Evolutionary conservation across 92 coral and sea anemone genomes (phyloP).

Genomic region (Zoanthus gigantus): DNA sequence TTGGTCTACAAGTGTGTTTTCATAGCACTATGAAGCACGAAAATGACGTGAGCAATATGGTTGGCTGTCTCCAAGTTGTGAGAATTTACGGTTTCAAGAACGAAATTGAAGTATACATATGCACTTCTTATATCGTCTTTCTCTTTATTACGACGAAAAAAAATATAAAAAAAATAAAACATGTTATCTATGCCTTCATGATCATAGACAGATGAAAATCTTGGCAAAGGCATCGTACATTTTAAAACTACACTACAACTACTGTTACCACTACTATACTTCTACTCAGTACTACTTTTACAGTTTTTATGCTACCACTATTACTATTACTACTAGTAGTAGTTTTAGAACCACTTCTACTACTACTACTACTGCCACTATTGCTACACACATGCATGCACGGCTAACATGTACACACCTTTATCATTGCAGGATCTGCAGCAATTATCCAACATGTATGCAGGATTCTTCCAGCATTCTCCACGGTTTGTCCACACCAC

Average conservation of each 20-base stretch:
- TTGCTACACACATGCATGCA: background rate
- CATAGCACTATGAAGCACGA: too few species aligned
- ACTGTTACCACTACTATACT: background rate
- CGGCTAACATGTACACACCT: background rate
- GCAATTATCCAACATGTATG: slow-evolving; percentile 26
- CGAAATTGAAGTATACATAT: too few species aligned
- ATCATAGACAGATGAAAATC: background rate
- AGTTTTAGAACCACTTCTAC: background rate
- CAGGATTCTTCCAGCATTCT: slow-evolving; percentile 34
- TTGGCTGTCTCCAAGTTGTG: too few species aligned
- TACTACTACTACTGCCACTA: background rate
- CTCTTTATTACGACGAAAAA: too few species aligned
- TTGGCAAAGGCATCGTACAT: too few species aligned
- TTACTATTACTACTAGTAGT: background rate
- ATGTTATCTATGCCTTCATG: background rate
- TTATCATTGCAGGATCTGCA: slow-evolving; percentile 11
- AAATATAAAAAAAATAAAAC: background rate
- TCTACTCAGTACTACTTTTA: background rate
- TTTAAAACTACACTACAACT: background rate
- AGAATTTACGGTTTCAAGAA: too few species aligned
- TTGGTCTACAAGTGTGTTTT: too few species aligned
- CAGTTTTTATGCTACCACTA: background rate
- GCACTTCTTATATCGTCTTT: too few species aligned
- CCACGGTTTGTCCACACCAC: slow-evolving; percentile 1
- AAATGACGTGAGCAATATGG: too few species aligned